Percentiles rank a stretch among this genome's conserved stretches.
Conservation (phyloP, 2,888 invertebrate species). For the Drosophila mercatorum region DNA sequence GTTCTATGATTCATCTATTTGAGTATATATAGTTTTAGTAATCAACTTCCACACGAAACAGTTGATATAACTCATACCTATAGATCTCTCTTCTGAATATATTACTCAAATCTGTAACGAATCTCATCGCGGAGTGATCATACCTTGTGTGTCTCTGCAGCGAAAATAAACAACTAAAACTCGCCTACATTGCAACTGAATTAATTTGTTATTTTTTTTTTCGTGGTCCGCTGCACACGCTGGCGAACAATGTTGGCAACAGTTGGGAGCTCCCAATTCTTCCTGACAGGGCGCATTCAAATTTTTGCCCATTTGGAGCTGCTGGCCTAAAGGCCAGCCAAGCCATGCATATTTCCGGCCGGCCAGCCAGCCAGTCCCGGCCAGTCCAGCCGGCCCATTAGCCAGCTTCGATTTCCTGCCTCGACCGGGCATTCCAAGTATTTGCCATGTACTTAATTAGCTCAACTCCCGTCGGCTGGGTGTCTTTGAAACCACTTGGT, state of each 20-base stretch:
- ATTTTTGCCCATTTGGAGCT: conserved; percentile 66
- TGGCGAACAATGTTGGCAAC: conserved; percentile 12
- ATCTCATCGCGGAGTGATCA: accelerated
- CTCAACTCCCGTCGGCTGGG: conserved; percentile 29
- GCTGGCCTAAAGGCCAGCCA: conserved; percentile 58
- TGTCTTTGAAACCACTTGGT: conserved; percentile 45
- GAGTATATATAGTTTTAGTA: neutral
- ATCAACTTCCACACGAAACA: no score
- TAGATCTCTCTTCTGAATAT: neutral
- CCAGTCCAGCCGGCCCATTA: conserved; percentile 45
- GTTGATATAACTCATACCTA: neutral
- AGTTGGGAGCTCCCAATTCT: conserved; percentile 52
- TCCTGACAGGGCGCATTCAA: conserved; percentile 74
- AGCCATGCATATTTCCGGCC: conserved; percentile 80
- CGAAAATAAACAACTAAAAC: conserved; percentile 21
- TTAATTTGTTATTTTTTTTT: conserved; percentile 53
- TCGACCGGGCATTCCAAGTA: conserved; percentile 57
- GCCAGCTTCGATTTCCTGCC: conserved; percentile 69
- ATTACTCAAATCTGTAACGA: neutral
- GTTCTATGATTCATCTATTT: neutral
- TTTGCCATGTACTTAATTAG: conserved; percentile 71
- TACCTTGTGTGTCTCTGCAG: neutral
- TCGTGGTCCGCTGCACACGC: conserved; percentile 70
- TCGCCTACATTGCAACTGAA: conserved; percentile 59
- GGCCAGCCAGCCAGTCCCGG: conserved; percentile 13